phyloP scores from a whole-genome alignment of 1,140 invertebrate genomes.

The Caerostris extrusa region DNA sequence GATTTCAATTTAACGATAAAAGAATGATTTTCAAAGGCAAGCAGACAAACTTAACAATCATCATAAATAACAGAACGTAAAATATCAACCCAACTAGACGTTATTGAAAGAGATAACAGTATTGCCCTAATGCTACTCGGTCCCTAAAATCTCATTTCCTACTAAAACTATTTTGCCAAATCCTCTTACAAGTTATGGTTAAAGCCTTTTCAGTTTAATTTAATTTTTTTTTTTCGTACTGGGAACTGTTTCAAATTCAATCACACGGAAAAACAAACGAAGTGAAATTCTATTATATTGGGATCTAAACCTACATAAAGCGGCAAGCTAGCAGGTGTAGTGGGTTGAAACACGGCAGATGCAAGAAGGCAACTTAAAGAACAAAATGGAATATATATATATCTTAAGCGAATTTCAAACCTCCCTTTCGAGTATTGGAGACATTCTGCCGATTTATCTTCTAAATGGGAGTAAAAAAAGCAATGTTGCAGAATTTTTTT shows the following conservation, averaged over 20 bases:
- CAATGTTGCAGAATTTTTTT: constrained; percentile 26
- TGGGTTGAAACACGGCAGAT: background rate
- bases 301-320: constrained; percentile 33
- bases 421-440: background rate
- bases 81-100: background rate
- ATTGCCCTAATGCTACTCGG: background rate
- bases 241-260: constrained; percentile 22
- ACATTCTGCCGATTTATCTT: constrained; percentile 44
- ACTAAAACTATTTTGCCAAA: constrained; percentile 19
- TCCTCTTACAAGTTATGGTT: constrained; percentile 23
- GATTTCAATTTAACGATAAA: too few species aligned
- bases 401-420: constrained; percentile 42
- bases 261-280: constrained; percentile 20
- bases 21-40: too few species aligned
- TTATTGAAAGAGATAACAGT: background rate
- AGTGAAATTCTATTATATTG: constrained; percentile 39
- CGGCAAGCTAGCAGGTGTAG: background rate
- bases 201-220: background rate
- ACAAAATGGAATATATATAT: too few species aligned
- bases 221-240: background rate
- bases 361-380: constrained; percentile 17
- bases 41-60: background rate
- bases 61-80: background rate
- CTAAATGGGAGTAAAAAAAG: constrained; percentile 35
- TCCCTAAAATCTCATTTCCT: background rate